phyloP scores from a whole-genome alignment of 35 echinoderm and acorn worm species.

The Antedon bifida region DNA sequence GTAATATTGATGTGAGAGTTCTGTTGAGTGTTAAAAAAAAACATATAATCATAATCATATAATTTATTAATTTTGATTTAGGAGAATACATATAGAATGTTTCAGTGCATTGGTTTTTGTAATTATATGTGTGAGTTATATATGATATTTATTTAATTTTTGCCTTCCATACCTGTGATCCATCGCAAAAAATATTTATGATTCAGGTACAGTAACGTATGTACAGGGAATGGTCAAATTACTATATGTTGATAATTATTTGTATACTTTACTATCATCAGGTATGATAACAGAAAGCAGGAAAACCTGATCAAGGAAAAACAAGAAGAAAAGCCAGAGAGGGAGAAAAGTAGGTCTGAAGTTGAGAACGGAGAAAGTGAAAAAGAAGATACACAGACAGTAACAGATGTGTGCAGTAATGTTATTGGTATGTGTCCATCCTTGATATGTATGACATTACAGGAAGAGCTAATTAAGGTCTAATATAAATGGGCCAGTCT shows the following conservation, averaged over 20 bases:
- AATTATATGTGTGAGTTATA: too few relatives aligned
- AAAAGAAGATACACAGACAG: background rate
- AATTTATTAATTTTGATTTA: too few relatives aligned
- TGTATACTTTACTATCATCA: background rate
- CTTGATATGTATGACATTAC: background rate
- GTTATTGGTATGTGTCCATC: background rate
- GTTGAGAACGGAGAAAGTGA: background rate
- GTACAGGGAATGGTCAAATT: too few relatives aligned
- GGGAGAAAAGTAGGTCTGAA: constrained; percentile 1
- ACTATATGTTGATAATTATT: too few relatives aligned
- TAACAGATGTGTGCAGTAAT: background rate
- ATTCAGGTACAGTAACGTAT: too few relatives aligned
- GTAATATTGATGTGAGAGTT: too few relatives aligned
- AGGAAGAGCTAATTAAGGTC: background rate
- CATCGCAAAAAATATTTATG: background rate
- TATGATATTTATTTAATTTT: too few relatives aligned
- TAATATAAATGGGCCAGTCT: background rate
- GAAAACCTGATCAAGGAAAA: constrained; percentile 11
- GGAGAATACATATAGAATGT: too few relatives aligned
- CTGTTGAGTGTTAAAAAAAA: too few relatives aligned
- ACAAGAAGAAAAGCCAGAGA: background rate
- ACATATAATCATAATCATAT: too few relatives aligned
- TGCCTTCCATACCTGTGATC: background rate
- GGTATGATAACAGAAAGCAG: constrained; percentile 17
- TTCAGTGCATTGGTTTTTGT: too few relatives aligned